phyloP scores from a whole-genome alignment of 2,797 vertebrate species.

The Dicrostonyx torquatus region DNA sequence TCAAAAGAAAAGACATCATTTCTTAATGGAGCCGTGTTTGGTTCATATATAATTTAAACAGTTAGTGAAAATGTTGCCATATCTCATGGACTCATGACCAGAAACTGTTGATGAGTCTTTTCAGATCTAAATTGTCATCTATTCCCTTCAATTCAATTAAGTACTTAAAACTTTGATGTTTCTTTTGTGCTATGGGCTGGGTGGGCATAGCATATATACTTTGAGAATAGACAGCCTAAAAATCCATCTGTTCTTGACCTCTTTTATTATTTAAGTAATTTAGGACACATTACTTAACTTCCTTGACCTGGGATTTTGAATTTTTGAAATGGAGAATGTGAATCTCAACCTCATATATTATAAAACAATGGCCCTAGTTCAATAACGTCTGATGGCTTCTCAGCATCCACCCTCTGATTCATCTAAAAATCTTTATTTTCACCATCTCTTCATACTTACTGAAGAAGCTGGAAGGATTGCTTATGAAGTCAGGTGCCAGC shows the following conservation, averaged over 20 bases:
- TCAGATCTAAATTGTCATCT: not conserved
- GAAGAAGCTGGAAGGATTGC: not conserved
- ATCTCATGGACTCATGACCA: not conserved
- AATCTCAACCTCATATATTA: not conserved
- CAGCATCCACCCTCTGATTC: not conserved
- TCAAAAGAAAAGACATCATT: not conserved
- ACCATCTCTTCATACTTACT: not conserved
- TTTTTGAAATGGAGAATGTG: not conserved
- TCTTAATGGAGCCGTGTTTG: not conserved
- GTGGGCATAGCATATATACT: not conserved
- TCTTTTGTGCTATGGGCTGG: not conserved
- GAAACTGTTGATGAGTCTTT: not conserved
- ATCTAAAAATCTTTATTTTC: not conserved
- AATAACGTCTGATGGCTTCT: not conserved
- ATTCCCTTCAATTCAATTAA: not conserved
- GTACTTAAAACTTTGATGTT: not conserved
- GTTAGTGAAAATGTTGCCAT: not conserved
- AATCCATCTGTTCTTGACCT: not conserved
- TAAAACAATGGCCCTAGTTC: not conserved
- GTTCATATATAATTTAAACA: not conserved
- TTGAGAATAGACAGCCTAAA: not conserved
- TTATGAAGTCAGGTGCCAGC: not conserved
- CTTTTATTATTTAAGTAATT: not conserved
- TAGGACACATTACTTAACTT: not conserved
- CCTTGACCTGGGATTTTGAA: conserved; percentile 1